phyloP scores from a whole-genome alignment of 2,888 invertebrate genomes.

The Epsilonema sp. region DNA sequence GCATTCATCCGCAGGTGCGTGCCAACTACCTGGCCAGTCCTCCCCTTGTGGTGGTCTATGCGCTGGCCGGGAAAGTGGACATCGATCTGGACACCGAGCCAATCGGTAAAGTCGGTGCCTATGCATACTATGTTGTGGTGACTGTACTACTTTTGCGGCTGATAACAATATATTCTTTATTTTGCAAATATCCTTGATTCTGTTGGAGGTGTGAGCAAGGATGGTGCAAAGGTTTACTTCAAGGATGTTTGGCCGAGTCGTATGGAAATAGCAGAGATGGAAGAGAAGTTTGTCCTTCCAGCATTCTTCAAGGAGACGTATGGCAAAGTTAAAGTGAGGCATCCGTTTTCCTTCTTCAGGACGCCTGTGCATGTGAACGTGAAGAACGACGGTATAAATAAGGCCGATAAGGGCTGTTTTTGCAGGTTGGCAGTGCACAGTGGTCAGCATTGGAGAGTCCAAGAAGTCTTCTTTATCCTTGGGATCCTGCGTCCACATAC shows the following conservation, averaged over 20 bases:
- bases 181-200: too few species aligned
- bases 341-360: too few species aligned
- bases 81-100: conserved; percentile 84
- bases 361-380: too few species aligned
- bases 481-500: conserved; percentile 74
- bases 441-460: conserved; percentile 69
- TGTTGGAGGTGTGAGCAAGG: too few species aligned
- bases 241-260: conserved; percentile 95
- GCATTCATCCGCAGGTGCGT: conserved; percentile 84
- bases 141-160: too few species aligned
- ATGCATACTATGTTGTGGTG: too few species aligned
- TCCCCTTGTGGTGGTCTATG: conserved; percentile 84
- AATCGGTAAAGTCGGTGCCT: conserved; percentile 42
- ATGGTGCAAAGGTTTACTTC: too few species aligned
- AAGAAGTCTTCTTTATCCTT: conserved; percentile 62
- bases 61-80: conserved; percentile 76
- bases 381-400: neutral
- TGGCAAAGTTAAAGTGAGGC: neutral
- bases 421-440: conserved; percentile 52
- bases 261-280: conserved; percentile 55
- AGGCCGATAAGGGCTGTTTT: neutral
- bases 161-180: too few species aligned
- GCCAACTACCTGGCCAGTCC: conserved; percentile 98
- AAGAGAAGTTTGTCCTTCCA: conserved; percentile 69
- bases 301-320: conserved; percentile 59